Evolutionary conservation across 2,888 invertebrate species (phyloP), one percentile per base, ranked within the genome.

Genomic region (Sturmia bella): DNA sequence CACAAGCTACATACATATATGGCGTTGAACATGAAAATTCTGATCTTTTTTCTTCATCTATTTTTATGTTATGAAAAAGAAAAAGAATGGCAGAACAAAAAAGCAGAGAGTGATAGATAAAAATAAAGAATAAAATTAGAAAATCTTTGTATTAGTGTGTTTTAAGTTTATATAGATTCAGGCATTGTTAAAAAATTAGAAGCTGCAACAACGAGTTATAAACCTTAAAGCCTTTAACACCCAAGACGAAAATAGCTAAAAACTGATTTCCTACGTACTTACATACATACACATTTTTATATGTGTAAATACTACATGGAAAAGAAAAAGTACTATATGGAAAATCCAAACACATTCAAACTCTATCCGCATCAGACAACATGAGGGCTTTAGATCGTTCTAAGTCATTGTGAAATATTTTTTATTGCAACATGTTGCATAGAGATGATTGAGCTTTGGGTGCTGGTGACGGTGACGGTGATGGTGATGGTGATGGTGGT

Each of bases 1-100:
- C 79, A 54, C 43, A 74, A 74, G 74, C 68, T 66, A 63, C 54
- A n/a, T n/a, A n/a, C n/a, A n/a, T n/a, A n/a, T n/a, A 56, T 43
- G 41, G 21, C 43, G 32, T 27, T 19, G 50, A 52, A 32, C 15
- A 52, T 59, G 43, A 52, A 75, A 4, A 39, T 57, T 27, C 13
- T 48, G 12, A 6, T 12, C 21, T 45, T 48, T 45, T 13, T n/a
- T 24, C 17, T 54, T 12, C 11, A 1, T 21, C 24, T 41, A 21
- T 13, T 19, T 54, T 0, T 13, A 9, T 73, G 17, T 48, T 54
- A 21, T 66, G 32, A 32, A 37, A n/a, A 48, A 15, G 4, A 13
- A 6, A 15, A 39, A 52, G 39, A 15, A 52, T 1, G 27, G n/a
- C 12, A 19, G 1, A 13, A 19, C 1, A 2, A 11, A 5, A n/a